phyloP scores from a whole-genome alignment of 1,140 invertebrate genomes.

The Drosophila arawakana region DNA sequence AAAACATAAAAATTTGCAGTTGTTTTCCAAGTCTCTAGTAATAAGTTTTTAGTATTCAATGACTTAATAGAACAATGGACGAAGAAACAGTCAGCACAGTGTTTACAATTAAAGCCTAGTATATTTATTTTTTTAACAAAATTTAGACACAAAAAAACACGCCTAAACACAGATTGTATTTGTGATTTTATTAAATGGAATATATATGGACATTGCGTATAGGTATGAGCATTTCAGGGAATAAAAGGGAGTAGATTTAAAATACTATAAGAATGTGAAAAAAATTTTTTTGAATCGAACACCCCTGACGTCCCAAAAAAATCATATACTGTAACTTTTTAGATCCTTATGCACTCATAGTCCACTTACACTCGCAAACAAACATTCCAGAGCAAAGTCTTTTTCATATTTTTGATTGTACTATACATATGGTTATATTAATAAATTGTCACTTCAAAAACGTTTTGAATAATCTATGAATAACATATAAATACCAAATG shows the following conservation, averaged over 20 bases:
- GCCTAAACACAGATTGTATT: slow-evolving; percentile 63
- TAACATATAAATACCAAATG: slow-evolving; percentile 60
- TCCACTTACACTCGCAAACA: slow-evolving; percentile 41
- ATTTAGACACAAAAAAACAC: slow-evolving; percentile 47
- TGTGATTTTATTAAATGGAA: slow-evolving; percentile 67
- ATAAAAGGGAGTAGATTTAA: not conserved
- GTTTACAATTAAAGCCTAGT: slow-evolving; percentile 55
- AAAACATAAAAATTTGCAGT: slow-evolving; percentile 15
- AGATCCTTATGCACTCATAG: slow-evolving; percentile 2
- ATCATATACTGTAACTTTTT: not conserved
- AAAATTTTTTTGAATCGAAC: not conserved
- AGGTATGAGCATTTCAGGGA: slow-evolving; percentile 30
- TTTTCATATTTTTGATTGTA: slow-evolving; percentile 60
- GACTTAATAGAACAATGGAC: slow-evolving; percentile 23
- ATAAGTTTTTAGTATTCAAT: slow-evolving; percentile 61
- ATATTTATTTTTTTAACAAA: slow-evolving; percentile 60
- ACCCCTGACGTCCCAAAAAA: not conserved
- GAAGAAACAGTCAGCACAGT: slow-evolving; percentile 8
- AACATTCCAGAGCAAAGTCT: slow-evolving; percentile 77
- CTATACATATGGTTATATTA: slow-evolving; percentile 42
- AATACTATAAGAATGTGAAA: not conserved
- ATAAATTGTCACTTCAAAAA: slow-evolving; percentile 42
- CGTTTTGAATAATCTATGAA: slow-evolving; percentile 44
- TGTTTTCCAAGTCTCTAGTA: slow-evolving; percentile 61
- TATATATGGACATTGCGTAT: slow-evolving; percentile 38